Evolutionary conservation across 2,888 invertebrate genomes (phyloP), one percentile per base, ranked within the genome.

Genomic region (Eristalis intricaria): DNA sequence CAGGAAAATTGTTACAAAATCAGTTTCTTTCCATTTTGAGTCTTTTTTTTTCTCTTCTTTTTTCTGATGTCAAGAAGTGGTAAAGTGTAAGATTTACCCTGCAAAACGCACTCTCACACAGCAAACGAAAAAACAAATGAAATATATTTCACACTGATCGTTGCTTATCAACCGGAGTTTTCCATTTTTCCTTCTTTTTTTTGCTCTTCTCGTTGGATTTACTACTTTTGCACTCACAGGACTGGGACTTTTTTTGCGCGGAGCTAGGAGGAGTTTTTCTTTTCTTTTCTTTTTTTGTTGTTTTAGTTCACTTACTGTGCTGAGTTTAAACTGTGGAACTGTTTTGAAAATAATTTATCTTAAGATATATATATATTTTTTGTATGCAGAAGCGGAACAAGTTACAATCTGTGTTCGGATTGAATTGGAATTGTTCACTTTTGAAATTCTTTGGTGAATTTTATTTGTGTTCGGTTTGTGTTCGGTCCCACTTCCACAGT

Each of bases 401-500:
- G 56, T 75, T 60, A 60, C 60, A 60, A 60, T 80, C 58, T 63
- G 58, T 77, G 26, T 5, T 61, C 56, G 22, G 74, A 75, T 77
- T 79, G 69, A 50, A 65, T 69, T 73, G 64, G 60, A 61, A 68
- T 78, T 76, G 19, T 19, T 50, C 50, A 50, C 63, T 50, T 35
- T 75, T 66, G 32, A 58, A 66, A 66, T 74, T 68, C 66, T 76
- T 68, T 69, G 13, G 19, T 61, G 66, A 73, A 73, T 58, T 76
- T 58, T 69, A 43, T 70, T 74, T 61, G n/a, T 71, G 69, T 78
- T 85, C 84, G 83, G 87, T 88, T 89, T 89, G 50, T 50, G 89
- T 84, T 89, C 89, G 88, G 89, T 90, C 83, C 92, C 91, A 93
- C 92, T 91, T 91, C 92, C 92, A 92, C 90, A 90, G 92, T 92